Base-by-base conservation (phyloP, 2,113 vertebrate genomes). In the Chamaea fasciata region DNA sequence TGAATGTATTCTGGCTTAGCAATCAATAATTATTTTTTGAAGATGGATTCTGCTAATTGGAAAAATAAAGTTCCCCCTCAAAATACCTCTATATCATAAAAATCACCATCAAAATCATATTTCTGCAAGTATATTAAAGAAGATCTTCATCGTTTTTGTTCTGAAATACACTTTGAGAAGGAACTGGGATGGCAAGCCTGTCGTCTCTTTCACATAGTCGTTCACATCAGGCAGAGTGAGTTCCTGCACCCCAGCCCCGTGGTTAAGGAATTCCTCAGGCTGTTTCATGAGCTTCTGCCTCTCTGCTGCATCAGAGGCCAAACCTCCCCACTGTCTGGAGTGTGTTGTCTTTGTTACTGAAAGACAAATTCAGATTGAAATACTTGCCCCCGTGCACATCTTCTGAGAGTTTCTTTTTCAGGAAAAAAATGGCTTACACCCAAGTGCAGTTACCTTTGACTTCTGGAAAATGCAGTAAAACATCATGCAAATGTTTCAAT, bases 201-300 rank as follows among this genome's bases (percentile, higher is more conserved):
- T 63, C 0, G 2, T 62, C 18, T 64, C 10, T 31, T 39, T 16
- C 1, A 6, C 7, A 1, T 6, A 21, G 22, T 47, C 2, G 6
- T 23, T 74, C 21, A 12, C 20, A 31, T 22, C 26, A 47, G 50
- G 64, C 49, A 69, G 56, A 42, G 35, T 10, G 33, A 3, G 6
- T 28, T 70, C 42, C 57, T 73, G 57, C 27, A 23, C 11, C 4
- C 6, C 9, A 23, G 22, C 20, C 33, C 33, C 35, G 24, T 1
- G 21, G 23, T 28, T 15, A 39, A 76, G 52, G 56, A 37, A 8
- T 42, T 64, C 41, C 33, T 64, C 26, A 28, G 68, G 31, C 26
- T 37, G 39, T 28, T 50, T 2, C n/a, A 14, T 4, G 33, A 78
- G 10, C 33, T 84, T n/a, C 42, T 73, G 20, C 28, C 33, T 46